phyloP scores from a whole-genome alignment of 1,140 invertebrate species.

The Magallana ariakensis region DNA sequence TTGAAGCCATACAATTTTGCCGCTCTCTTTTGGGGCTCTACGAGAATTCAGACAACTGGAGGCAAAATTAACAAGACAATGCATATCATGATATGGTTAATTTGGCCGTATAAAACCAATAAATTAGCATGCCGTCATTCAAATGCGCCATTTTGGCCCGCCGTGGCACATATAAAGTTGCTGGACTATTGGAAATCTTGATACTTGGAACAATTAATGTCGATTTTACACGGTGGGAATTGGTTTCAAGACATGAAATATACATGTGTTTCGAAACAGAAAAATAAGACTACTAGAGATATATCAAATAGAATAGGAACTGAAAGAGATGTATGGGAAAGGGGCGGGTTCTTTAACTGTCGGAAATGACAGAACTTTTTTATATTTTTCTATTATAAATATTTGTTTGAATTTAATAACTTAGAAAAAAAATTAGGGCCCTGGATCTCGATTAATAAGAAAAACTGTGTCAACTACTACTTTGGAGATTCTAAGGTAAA shows the following conservation, averaged over 20 bases:
- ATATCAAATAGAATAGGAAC: background rate
- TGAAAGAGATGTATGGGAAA: too few relatives aligned
- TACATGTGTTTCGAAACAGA: conserved; percentile 8
- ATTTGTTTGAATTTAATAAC: background rate
- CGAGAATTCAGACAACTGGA: conserved; percentile 1
- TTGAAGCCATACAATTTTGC: conserved; percentile 19
- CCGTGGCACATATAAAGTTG: background rate
- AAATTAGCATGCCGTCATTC: conserved; percentile 28
- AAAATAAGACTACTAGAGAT: conserved; percentile 1
- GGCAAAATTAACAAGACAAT: conserved; percentile 21
- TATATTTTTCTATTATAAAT: too few relatives aligned
- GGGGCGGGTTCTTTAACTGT: too few relatives aligned
- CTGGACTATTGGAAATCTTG: conserved; percentile 10
- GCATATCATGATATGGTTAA: conserved; percentile 33
- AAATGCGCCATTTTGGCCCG: background rate
- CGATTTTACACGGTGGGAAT: conserved; percentile 30
- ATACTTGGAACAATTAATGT: conserved; percentile 30
- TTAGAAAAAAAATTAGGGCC: background rate
- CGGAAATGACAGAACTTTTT: too few relatives aligned
- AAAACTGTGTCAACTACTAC: conserved; percentile 26
- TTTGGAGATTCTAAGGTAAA: conserved; percentile 5
- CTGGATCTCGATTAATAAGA: background rate
- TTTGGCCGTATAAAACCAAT: conserved; percentile 23
- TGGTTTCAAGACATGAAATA: conserved; percentile 12
- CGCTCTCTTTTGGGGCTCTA: background rate